phyloP scores from a whole-genome alignment of 2,888 invertebrate species.

The Nymphalis urticae region DNA sequence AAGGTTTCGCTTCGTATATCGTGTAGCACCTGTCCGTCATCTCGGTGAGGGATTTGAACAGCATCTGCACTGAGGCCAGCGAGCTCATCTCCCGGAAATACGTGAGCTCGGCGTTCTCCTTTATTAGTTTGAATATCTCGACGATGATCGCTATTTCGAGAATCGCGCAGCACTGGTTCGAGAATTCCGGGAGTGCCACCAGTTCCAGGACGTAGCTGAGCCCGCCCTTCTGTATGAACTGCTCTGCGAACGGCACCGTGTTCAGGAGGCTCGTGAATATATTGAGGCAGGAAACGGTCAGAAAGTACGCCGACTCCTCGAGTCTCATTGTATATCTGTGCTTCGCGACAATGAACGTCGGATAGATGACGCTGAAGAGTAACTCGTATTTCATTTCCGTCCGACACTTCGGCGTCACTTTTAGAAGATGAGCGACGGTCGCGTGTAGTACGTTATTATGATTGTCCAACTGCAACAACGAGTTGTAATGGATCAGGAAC shows the following conservation, averaged over 20 bases:
- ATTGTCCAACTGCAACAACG: conserved; percentile 79
- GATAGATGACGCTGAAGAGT: conserved; percentile 82
- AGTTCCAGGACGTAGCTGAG: conserved; percentile 80
- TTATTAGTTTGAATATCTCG: conserved; percentile 78
- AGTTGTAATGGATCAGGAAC: conserved; percentile 81
- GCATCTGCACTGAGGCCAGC: conserved; percentile 69
- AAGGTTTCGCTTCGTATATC: conserved; percentile 49
- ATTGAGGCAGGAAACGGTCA: conserved; percentile 82
- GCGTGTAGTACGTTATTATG: conserved; percentile 77
- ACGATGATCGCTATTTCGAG: conserved; percentile 83
- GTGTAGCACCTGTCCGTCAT: conserved; percentile 65
- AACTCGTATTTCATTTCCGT: conserved; percentile 80
- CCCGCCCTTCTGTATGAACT: conserved; percentile 81
- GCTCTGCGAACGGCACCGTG: conserved; percentile 80
- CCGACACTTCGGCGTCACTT: conserved; percentile 80
- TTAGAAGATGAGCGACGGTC: conserved; percentile 81
- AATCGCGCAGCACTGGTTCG: conserved; percentile 82
- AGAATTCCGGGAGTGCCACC: conserved; percentile 78
- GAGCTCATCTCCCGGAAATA: conserved; percentile 65
- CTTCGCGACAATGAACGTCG: conserved; percentile 81
- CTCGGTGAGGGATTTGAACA: conserved; percentile 66
- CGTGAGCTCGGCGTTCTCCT: conserved; percentile 57
- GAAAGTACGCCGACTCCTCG: conserved; percentile 78
- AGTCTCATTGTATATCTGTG: conserved; percentile 70
- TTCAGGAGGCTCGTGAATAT: conserved; percentile 82